Evolutionary conservation across 1,140 invertebrate genomes (phyloP).

Genomic region (Lepidurus packardi): DNA sequence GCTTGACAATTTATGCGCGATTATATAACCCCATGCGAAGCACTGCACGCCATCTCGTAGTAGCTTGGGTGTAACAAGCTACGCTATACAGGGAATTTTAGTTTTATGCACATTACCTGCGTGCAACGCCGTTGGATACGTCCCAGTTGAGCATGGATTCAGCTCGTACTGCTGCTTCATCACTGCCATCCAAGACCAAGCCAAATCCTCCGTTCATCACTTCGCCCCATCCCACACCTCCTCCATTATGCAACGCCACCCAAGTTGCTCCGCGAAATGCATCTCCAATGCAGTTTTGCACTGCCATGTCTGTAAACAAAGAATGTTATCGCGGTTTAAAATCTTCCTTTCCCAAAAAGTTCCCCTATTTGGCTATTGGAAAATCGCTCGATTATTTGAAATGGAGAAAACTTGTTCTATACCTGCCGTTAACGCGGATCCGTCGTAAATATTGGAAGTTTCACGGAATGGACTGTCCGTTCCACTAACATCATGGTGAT

Average conservation of each 20-base stretch:
- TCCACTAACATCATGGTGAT: conserved; percentile 66
- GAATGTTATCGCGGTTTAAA: neutral
- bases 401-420: conserved; percentile 28
- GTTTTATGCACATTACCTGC: conserved; percentile 38
- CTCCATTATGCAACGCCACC: conserved; percentile 64
- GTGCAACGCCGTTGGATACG: conserved; percentile 58
- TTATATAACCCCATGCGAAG: no score
- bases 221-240: conserved; percentile 65
- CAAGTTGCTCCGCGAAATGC: conserved; percentile 63
- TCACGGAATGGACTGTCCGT: conserved; percentile 63
- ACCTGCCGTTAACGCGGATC: conserved; percentile 59
- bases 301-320: conserved; percentile 55
- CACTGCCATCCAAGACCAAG: conserved; percentile 57
- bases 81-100: conserved; percentile 18
- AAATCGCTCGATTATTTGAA: neutral
- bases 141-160: conserved; percentile 58
- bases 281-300: conserved; percentile 62
- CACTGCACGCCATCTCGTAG: no score
- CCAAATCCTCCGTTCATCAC: conserved; percentile 66
- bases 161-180: conserved; percentile 50
- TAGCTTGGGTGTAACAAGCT: no score
- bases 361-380: neutral
- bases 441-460: conserved; percentile 62
- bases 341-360: neutral
- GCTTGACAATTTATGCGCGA: no score